These are phyloP conservation scores for Acanthis flammea DNA, from an alignment of 2,797 vertebrate species.

Conservation along the genomic window DNA sequence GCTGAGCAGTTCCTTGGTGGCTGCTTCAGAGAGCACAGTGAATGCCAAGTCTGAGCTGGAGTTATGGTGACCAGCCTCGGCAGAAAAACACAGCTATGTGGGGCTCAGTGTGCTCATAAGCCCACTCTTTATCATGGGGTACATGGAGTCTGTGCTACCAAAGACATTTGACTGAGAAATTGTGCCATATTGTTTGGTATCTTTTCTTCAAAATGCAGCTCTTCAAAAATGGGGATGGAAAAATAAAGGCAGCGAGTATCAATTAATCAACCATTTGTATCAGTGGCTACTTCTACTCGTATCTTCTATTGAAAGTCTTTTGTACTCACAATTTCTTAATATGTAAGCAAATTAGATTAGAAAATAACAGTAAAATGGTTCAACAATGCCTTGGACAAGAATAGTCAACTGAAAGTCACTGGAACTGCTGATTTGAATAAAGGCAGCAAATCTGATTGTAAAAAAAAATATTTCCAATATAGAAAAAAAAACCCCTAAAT, in stretches of 20 bases:
- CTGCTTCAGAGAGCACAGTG: background rate
- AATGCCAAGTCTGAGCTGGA: background rate
- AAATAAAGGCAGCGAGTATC: background rate
- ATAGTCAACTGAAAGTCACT: background rate
- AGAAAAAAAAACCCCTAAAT: background rate
- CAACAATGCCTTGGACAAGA: background rate
- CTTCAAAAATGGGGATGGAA: background rate
- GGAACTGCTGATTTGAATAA: background rate
- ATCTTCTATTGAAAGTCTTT: background rate
- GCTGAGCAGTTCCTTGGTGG: background rate
- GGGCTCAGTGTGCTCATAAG: background rate
- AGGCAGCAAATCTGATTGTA: background rate
- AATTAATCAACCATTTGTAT: background rate
- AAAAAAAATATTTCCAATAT: background rate
- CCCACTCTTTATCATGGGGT: background rate
- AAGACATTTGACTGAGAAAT: background rate
- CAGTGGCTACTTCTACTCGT: background rate
- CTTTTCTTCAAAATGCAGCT: background rate
- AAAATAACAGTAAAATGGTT: background rate
- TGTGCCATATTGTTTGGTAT: background rate
- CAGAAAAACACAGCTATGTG: background rate
- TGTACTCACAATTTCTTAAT: background rate
- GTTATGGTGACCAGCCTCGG: background rate
- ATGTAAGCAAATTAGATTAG: background rate
- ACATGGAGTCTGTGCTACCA: background rate